These are phyloP conservation scores for Thumatha senex DNA, from an alignment of 2,888 invertebrate genomes.

Conservation along the genomic window DNA sequence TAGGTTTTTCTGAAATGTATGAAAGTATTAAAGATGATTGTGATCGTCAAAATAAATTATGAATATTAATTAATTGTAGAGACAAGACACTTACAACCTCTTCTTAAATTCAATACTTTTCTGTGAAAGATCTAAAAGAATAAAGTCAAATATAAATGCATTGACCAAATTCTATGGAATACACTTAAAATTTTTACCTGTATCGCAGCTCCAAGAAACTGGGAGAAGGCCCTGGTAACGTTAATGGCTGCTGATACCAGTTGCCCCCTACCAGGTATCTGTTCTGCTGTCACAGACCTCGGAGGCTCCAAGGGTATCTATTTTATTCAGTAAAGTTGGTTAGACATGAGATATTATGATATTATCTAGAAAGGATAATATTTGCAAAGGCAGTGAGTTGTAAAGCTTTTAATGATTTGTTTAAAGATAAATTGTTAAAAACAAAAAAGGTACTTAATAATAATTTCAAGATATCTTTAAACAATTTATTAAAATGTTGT, in stretches of 20 bases:
- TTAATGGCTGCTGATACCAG: conserved; percentile 89
- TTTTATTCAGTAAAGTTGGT: conserved; percentile 17
- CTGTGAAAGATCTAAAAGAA: background rate
- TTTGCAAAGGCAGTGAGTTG: conserved; percentile 35
- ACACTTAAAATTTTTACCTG: conserved; percentile 78
- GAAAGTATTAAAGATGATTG: background rate
- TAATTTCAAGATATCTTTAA: background rate
- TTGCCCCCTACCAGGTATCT: conserved; percentile 70
- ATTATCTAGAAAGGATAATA: conserved; percentile 19
- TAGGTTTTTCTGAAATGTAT: background rate
- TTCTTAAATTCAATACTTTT: conserved; percentile 1
- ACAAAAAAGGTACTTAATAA: too few species aligned
- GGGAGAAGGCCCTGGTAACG: conserved; percentile 90
- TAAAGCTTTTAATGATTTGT: conserved; percentile 11
- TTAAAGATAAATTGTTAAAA: background rate
- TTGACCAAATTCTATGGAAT: background rate
- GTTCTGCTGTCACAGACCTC: conserved; percentile 57
- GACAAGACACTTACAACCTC: conserved; percentile 9
- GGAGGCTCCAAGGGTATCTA: conserved; percentile 80
- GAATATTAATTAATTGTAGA: conserved; percentile 1
- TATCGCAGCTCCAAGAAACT: conserved; percentile 90
- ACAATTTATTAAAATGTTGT: background rate
- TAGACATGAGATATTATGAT: conserved; percentile 15
- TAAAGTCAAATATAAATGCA: background rate
- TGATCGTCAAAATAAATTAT: background rate